phyloP scores from a whole-genome alignment of 2,113 vertebrate genomes.

The Bungarus multicinctus region DNA sequence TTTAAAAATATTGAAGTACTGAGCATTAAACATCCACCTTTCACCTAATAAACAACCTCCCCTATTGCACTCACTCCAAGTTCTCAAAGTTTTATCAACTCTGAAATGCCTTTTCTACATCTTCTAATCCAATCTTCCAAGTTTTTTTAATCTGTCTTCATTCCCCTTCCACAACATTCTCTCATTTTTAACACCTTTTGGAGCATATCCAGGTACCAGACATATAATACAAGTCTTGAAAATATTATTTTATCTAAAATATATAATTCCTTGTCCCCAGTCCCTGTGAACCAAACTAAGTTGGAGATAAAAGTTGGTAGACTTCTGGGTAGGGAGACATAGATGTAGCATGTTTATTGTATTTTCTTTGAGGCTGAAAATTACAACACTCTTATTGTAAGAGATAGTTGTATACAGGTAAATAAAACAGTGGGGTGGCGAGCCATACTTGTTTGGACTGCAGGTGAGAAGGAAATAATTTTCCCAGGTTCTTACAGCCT shows the following conservation, averaged over 20 bases:
- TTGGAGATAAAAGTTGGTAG: not conserved
- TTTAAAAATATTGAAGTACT: not conserved
- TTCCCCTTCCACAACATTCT: not conserved
- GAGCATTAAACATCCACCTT: not conserved
- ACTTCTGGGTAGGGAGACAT: not conserved
- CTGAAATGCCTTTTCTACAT: not conserved
- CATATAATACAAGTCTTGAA: not conserved
- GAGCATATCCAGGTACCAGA: conserved; percentile 13
- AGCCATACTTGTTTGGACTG: not conserved
- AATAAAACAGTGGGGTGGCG: not conserved
- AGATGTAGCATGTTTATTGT: not conserved
- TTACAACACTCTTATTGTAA: not conserved
- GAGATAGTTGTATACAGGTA: not conserved
- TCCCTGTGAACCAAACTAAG: not conserved
- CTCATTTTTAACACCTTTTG: not conserved
- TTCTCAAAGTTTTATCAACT: not conserved
- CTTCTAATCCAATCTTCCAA: not conserved
- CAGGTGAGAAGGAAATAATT: not conserved
- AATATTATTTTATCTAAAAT: not conserved
- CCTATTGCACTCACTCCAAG: not conserved
- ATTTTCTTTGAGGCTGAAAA: not conserved
- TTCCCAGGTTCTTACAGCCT: not conserved
- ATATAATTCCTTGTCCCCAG: not conserved
- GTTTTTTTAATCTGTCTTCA: not conserved
- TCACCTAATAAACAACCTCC: not conserved